Conservation (phyloP, 2,797 vertebrate species). For the Acanthis flammea region DNA sequence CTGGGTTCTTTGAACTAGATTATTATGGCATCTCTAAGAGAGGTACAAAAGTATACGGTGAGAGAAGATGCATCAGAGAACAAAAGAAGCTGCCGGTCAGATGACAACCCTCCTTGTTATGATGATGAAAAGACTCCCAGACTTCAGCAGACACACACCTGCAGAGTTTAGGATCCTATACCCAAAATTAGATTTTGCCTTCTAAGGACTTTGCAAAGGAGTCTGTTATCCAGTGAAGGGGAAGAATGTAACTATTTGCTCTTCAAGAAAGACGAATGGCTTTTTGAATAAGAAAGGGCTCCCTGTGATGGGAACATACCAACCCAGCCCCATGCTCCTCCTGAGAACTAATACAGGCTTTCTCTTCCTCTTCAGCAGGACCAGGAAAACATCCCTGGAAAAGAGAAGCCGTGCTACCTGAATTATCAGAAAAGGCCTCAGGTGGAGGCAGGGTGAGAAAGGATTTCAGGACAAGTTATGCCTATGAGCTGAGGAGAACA, state of each 20-base stretch:
- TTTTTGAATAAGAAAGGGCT: background rate
- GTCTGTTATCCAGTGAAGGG: background rate
- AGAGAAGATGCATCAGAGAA: constrained; percentile 8
- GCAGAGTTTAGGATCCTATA: background rate
- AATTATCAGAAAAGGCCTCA: constrained; percentile 33
- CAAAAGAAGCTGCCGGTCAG: background rate
- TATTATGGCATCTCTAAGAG: constrained; percentile 8
- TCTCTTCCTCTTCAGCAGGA: background rate
- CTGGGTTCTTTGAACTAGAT: constrained; percentile 39
- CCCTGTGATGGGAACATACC: background rate
- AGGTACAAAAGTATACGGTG: background rate
- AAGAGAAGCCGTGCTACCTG: background rate
- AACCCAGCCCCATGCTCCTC: background rate
- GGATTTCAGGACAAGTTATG: constrained; percentile 36
- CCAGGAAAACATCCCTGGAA: background rate
- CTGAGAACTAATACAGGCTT: background rate
- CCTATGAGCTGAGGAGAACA: constrained; percentile 14
- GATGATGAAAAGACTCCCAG: background rate
- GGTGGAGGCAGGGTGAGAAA: constrained; percentile 61
- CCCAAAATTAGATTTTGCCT: constrained; percentile 9
- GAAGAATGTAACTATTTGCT: background rate
- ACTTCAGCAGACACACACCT: background rate
- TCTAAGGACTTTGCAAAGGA: background rate
- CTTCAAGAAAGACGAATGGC: background rate
- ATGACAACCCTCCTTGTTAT: background rate